These are phyloP conservation scores for Drosophila paramelanica DNA, from an alignment of 2,888 invertebrate genomes.

Conservation along the genomic window DNA sequence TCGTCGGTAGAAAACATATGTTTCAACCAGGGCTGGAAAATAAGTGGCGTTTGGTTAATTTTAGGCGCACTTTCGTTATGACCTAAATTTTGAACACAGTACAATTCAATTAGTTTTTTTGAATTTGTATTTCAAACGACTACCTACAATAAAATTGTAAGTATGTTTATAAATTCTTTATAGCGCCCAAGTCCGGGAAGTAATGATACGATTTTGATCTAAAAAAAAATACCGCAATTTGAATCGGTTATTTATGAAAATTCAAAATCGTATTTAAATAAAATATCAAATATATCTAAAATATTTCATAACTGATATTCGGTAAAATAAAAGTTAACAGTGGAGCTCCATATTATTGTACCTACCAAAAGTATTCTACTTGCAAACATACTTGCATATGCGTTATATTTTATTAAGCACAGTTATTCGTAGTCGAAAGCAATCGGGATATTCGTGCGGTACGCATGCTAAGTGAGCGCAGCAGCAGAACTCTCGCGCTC, in stretches of 20 bases:
- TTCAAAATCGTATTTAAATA: not conserved
- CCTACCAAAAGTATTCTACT: not conserved
- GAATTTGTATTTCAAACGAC: not conserved
- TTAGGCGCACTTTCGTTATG: not conserved
- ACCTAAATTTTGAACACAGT: constrained; percentile 6
- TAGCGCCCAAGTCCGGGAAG: not conserved
- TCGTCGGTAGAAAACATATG: constrained; percentile 45
- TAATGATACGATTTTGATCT: not conserved
- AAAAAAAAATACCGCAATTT: constrained; percentile 4
- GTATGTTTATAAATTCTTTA: not conserved
- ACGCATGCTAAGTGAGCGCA: constrained; percentile 2
- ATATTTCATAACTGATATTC: not conserved
- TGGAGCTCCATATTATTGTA: too few relatives aligned
- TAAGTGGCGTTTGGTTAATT: not conserved
- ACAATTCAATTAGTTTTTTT: not conserved
- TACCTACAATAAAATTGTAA: not conserved
- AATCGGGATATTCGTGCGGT: not conserved
- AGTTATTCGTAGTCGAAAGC: not conserved
- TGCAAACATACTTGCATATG: not conserved
- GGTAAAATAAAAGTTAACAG: not conserved
- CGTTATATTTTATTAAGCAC: not conserved
- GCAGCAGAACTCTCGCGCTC: constrained; percentile 10
- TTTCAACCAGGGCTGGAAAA: constrained; percentile 32
- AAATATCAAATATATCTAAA: not conserved
- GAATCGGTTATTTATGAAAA: constrained; percentile 1